These are phyloP conservation scores for Spizaetus ornatus DNA, from an alignment of 2,113 vertebrate genomes.

Conservation along the genomic window DNA sequence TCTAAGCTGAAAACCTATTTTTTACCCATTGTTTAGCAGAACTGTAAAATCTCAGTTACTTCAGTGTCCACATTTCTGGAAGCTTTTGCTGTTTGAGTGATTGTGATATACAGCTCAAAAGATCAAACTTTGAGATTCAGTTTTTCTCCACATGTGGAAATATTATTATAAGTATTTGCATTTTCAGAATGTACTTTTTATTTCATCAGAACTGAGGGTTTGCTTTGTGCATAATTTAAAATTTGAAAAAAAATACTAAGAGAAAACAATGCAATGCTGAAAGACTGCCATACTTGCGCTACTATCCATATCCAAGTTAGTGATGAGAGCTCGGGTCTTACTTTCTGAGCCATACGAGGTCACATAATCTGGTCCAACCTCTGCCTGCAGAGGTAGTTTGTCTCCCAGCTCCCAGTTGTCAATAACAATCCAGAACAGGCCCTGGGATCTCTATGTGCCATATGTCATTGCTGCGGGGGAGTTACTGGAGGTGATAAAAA, in stretches of 20 bases:
- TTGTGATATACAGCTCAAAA: not conserved
- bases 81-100: not conserved
- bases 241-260: not conserved
- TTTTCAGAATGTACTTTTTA: not conserved
- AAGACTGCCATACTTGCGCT: not conserved
- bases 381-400: slow-evolving; percentile 2
- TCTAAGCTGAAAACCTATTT: not conserved
- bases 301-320: not conserved
- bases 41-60: not conserved
- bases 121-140: not conserved
- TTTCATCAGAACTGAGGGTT: not conserved
- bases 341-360: not conserved
- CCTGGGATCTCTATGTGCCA: slow-evolving; percentile 52
- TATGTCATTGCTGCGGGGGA: slow-evolving; percentile 70
- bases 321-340: not conserved
- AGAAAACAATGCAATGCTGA: not conserved
- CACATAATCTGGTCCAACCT: not conserved
- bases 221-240: not conserved
- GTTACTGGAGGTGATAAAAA: slow-evolving; percentile 58
- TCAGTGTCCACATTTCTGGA: not conserved
- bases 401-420: slow-evolving; percentile 37
- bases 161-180: not conserved
- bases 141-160: not conserved
- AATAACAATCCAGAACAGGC: slow-evolving; percentile 48
- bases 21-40: not conserved